phyloP scores from a whole-genome alignment of 2,113 vertebrate genomes.

The Sciurus niger region DNA sequence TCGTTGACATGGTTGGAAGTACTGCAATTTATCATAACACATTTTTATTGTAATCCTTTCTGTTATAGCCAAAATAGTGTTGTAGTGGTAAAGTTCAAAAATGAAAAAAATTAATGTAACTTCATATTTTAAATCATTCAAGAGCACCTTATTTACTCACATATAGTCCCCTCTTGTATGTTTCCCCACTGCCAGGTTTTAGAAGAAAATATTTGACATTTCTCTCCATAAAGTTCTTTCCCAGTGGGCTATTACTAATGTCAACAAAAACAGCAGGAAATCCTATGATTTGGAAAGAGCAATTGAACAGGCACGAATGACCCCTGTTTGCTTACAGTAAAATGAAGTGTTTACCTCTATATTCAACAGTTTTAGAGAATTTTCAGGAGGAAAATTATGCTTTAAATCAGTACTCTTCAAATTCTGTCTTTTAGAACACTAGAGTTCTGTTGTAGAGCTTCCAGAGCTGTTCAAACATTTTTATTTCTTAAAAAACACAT shows the following conservation, averaged over 20 bases:
- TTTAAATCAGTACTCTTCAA: conserved; percentile 67
- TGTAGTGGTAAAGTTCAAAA: conserved; percentile 13
- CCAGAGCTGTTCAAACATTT: conserved; percentile 45
- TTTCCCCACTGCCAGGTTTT: conserved; percentile 53
- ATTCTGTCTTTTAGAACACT: conserved; percentile 9
- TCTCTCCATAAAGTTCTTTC: conserved; percentile 70
- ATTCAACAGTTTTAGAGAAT: conserved; percentile 65
- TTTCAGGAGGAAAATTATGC: conserved; percentile 64
- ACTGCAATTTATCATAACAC: conserved; percentile 61
- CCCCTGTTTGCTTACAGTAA: conserved; percentile 76
- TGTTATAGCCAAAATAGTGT: conserved; percentile 59
- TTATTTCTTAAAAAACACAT: conserved; percentile 46
- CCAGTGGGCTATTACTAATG: conserved; percentile 62
- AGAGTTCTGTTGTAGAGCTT: conserved; percentile 13
- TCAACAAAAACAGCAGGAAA: conserved; percentile 80
- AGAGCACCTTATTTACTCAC: conserved; percentile 67
- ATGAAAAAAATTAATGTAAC: conserved; percentile 1
- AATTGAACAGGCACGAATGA: conserved; percentile 68
- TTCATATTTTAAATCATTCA: conserved; percentile 73
- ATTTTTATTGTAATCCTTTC: conserved; percentile 73
- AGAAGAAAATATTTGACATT: conserved; percentile 77
- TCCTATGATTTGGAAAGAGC: conserved; percentile 73
- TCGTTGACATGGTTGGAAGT: conserved; percentile 47
- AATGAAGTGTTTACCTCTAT: conserved; percentile 77
- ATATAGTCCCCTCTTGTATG: conserved; percentile 34